Evolutionary conservation across 2,888 invertebrate species (phyloP), one percentile per base, ranked within the genome.

Genomic region (Tipula unca): DNA sequence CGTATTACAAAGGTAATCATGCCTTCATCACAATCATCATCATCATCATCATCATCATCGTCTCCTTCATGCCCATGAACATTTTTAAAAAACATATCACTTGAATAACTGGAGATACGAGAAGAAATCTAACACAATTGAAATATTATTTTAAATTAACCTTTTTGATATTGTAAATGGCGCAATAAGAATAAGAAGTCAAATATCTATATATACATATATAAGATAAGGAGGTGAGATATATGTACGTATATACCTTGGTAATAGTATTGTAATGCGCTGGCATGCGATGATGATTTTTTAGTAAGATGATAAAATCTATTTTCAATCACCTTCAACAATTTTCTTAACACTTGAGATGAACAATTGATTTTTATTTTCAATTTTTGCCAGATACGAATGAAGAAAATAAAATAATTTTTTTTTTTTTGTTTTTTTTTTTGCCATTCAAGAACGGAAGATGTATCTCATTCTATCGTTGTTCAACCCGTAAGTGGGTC

Each of bases 121-220:
- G 4, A 48, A 69, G 20, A 69, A 25, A 32, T 32, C n/a, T 32
- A 4, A 25, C 69, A 69, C 69, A 69, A 69, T 69, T 69, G 69
- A 69, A 69, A 69, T 69, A 69, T 69, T 69, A 69, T 69, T 69
- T 69, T 69, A 69, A 69, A 69, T 69, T 69, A 69, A 69, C 69
- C 69, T 69, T 69, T 69, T 69, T 25, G 4, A 32, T 32, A 5
- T 32, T 32, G 32, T 32, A 32, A 69, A 69, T 10, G 25, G 25
- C 25, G n/a, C n/a, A n/a, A 25, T 69, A 69, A 3, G 69, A 69
- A 69, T 54, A 54, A 69, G 69, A 69, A 69, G 69, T 10, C n/a
- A 39, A 13, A 39, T 39, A 39, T 13, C 10, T 39, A 17, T 54
- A 17, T 17, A n/a, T 48, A 5, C 3, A 48, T 25, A 8, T 20